Evolutionary conservation across 2,797 vertebrate species (phyloP), one percentile per base, ranked within the genome.

Genomic region (Enteromius anoplus): DNA sequence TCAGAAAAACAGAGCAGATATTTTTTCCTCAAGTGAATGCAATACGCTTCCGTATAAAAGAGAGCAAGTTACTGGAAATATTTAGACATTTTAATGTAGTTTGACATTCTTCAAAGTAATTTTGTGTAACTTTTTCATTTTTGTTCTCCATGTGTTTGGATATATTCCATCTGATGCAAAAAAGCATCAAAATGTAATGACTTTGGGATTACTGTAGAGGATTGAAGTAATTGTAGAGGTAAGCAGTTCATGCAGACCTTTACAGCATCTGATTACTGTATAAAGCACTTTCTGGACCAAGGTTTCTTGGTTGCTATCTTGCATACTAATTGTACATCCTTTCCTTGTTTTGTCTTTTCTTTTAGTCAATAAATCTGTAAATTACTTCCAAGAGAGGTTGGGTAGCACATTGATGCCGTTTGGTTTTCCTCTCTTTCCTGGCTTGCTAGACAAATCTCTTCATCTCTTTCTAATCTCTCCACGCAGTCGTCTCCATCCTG

Each of bases 381-480:
- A 49, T 42, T 32, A 69, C 72, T 34, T 37, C 51, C 53, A 62
- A 37, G 14, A 62, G 32, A 83, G 47, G 47, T 64, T 71, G 62
- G 66, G 40, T 71, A 21, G 72, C 37, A 47, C 34, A 32, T 69
- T 53, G 4, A 23, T 76, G 23, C 17, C n/a, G 5, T 66, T 58
- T 76, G 73, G 49, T 82, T 68, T 75, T 81, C 60, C 45, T 51
- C 72, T 75, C 15, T 7, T 45, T 26, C 34, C 81, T 82, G 47
- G 3, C 23, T 60, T 45, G 37, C 34, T 65, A 77, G 47, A 76
- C 65, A 78, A 78, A 78, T 78, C 65, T 78, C 62, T 66, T 80
- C 75, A 83, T 75, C 78, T 84, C 58, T 23, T 2, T 76, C 40
- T 79, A 55, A 76, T 69, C 75, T 70, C 60, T 45, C 3, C 49